Conservation (phyloP, 2,888 invertebrate species). For the Syrista parreyssii region DNA sequence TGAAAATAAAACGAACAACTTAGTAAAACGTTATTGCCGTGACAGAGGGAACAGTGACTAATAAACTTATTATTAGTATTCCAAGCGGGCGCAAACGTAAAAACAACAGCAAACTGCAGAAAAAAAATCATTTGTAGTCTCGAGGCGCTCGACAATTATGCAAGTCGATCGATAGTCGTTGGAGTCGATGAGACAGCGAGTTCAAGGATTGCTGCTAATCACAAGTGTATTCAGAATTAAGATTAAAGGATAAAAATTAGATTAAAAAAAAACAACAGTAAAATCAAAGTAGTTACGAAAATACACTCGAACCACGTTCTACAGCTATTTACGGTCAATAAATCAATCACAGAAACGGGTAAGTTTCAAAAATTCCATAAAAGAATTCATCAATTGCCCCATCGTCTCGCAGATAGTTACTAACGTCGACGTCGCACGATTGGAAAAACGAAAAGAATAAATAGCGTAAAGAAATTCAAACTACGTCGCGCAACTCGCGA, state of each 20-base stretch:
- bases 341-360: not conserved
- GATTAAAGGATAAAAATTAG: not conserved
- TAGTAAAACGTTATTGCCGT: not conserved
- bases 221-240: not conserved
- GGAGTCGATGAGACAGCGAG: not conserved
- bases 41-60: not conserved
- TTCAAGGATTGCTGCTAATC: not conserved
- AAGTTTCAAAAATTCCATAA: not conserved
- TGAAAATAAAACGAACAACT: not conserved
- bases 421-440: not conserved
- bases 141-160: not conserved
- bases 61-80: not conserved
- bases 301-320: not conserved
- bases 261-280: not conserved
- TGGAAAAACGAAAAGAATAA: not conserved
- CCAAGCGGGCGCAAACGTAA: not conserved
- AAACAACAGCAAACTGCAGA: not conserved
- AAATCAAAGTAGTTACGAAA: not conserved
- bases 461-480: not conserved
- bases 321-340: not conserved
- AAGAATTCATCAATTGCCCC: not conserved
- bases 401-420: not conserved
- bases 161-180: not conserved
- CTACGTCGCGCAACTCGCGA: constrained; percentile 33
- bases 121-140: not conserved